Evolutionary conservation across 2,888 invertebrate genomes (phyloP).

Genomic region (Agrotis clavis): DNA sequence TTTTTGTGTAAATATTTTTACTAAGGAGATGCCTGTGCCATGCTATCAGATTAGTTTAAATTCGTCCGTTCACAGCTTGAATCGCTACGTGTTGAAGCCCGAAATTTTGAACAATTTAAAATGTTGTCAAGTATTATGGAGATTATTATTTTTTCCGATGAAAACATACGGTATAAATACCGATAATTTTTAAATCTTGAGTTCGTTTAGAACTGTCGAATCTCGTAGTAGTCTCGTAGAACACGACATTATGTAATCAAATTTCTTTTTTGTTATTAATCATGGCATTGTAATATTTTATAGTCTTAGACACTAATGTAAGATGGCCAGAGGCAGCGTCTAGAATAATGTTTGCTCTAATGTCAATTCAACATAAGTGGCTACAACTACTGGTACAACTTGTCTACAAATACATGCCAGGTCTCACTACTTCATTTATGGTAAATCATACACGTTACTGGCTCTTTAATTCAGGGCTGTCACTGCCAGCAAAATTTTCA

Average conservation of each 20-base stretch:
- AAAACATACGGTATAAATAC: too few species aligned
- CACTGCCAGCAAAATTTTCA: neutral
- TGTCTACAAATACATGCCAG: conserved; percentile 28
- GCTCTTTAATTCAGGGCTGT: conserved; percentile 41
- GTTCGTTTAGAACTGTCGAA: neutral
- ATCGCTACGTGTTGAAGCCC: too few species aligned
- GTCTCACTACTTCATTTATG: conserved; percentile 42
- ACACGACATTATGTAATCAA: neutral
- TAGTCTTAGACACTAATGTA: neutral
- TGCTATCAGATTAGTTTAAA: too few species aligned
- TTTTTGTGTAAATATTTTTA: conserved; percentile 43
- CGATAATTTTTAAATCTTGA: too few species aligned
- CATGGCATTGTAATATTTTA: conserved; percentile 5
- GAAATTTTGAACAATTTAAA: too few species aligned
- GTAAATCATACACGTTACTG: conserved; percentile 34
- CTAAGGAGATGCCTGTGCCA: neutral
- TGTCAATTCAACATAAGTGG: conserved; percentile 12
- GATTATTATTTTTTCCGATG: too few species aligned
- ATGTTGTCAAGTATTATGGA: too few species aligned
- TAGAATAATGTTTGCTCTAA: conserved; percentile 22
- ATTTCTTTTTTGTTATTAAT: neutral
- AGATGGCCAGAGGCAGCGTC: neutral
- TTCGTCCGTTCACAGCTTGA: too few species aligned
- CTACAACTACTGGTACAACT: conserved; percentile 29
- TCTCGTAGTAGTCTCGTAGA: neutral